Evolutionary conservation across 2,113 vertebrate genomes (phyloP), one percentile per base, ranked within the genome.

Genomic region (Procapra przewalskii): DNA sequence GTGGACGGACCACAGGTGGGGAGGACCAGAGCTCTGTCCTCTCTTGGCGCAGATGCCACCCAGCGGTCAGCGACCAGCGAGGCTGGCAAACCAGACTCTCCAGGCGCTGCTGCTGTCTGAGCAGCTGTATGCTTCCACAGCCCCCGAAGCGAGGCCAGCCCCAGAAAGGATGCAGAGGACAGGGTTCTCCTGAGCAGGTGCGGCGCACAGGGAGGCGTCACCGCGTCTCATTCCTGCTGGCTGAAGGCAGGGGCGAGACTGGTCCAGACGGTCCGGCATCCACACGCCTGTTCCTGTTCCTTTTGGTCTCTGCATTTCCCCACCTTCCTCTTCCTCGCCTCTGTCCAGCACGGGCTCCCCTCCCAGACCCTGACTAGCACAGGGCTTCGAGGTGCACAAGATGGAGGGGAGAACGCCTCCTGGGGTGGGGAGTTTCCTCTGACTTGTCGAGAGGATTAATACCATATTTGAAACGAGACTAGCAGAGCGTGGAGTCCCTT

Each of bases 21-120:
- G 50, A 82, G 33, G 48, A 52, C 15, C 17, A 19, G 79, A 19
- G 29, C 17, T 3, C 79, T 23, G 31, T 21, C 31, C 48, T 52
- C 79, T 21, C 31, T 31, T 3, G 31, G 29, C 2, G 5, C 48
- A 81, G 79, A 21, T 0, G 6, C n/a, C 0, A 14, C 19, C 5
- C 1, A 7, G n/a, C 0, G 2, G 29, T 6, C 55, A 29, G 67
- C 31, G 0, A 16, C 29, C 8, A 7, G 4, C 0, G 1, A 1
- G 31, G 25, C 83, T 9, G 2, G 31, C 27, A 1, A n/a, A 6
- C 2, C 23, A 52, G 12, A 36, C 27, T 23, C 5, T 5, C 10
- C 0, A 0, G 29, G 27, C 0, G 16, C 3, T 0, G 13, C 3
- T 0, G 25, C 52, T 6, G 1, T 0, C 0, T 1, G 21, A 2